These are phyloP conservation scores for Morinoia aosen DNA, from an alignment of 2,888 invertebrate species.

Conservation along the genomic window DNA sequence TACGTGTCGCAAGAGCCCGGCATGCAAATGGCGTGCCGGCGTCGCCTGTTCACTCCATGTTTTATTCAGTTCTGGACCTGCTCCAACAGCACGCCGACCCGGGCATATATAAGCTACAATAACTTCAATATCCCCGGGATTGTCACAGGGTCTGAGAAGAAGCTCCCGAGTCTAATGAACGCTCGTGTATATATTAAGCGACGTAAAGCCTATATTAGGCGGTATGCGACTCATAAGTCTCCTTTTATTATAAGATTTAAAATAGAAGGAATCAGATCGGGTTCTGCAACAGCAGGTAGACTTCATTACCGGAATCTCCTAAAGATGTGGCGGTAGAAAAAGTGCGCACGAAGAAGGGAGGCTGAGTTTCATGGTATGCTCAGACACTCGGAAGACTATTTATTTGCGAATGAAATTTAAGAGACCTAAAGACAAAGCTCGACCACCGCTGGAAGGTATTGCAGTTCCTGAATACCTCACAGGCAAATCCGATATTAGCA, in stretches of 20 bases:
- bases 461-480: not conserved
- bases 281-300: not conserved
- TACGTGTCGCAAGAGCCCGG: not conserved
- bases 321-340: not conserved
- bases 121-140: not conserved
- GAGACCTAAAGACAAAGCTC: not conserved
- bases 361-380: constrained; percentile 10
- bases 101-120: constrained; percentile 2
- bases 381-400: not conserved
- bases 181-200: constrained; percentile 17
- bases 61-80: constrained; percentile 17
- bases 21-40: constrained; percentile 9
- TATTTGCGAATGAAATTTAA: not conserved
- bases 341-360: not conserved
- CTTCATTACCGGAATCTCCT: not conserved
- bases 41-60: constrained; percentile 17
- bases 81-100: not conserved
- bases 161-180: constrained; percentile 12
- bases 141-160: constrained; percentile 1
- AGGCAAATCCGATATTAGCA: not conserved
- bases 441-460: not conserved
- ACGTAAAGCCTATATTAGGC: constrained; percentile 17
- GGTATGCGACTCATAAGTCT: not conserved
- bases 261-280: not conserved
- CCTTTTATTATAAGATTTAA: constrained; percentile 12